Conservation (phyloP, 2,113 vertebrate species). For the Salvelinus fontinalis region DNA sequence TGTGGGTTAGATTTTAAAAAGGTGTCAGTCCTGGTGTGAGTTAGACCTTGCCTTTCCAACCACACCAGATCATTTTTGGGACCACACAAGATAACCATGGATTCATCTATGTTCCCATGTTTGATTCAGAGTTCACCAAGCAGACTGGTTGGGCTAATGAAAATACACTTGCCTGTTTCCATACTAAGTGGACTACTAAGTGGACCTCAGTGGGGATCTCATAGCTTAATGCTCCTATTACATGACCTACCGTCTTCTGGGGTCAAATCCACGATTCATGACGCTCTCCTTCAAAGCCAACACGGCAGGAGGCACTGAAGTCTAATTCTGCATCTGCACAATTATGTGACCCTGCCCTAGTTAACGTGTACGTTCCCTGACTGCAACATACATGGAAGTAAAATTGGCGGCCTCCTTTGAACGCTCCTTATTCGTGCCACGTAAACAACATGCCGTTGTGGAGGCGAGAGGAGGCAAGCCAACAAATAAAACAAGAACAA, state of each 20-base stretch:
- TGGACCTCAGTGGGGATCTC: constrained; percentile 21
- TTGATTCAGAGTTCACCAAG: constrained; percentile 26
- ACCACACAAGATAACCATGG: constrained; percentile 56
- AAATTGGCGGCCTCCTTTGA: too few species aligned
- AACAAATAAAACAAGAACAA: constrained; percentile 35
- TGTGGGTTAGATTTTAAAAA: too few species aligned
- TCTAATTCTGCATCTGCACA: neutral
- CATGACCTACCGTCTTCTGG: neutral
- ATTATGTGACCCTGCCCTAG: neutral
- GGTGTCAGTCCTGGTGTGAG: constrained; percentile 1
- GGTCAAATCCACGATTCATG: neutral
- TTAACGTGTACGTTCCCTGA: neutral
- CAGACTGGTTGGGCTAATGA: constrained; percentile 56
- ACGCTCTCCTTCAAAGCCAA: neutral
- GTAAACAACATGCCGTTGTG: constrained; percentile 16
- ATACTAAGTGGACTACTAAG: constrained; percentile 21
- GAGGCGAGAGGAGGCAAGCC: constrained; percentile 9
- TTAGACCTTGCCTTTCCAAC: constrained; percentile 41
- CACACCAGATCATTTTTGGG: constrained; percentile 32
- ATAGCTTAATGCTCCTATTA: neutral
- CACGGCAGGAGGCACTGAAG: neutral
- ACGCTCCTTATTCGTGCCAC: neutral
- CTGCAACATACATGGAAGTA: neutral
- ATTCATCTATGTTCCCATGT: neutral
- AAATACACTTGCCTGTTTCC: constrained; percentile 12